Evolutionary conservation across 2,888 invertebrate species (phyloP).

Genomic region (Drosophila maculinotata): DNA sequence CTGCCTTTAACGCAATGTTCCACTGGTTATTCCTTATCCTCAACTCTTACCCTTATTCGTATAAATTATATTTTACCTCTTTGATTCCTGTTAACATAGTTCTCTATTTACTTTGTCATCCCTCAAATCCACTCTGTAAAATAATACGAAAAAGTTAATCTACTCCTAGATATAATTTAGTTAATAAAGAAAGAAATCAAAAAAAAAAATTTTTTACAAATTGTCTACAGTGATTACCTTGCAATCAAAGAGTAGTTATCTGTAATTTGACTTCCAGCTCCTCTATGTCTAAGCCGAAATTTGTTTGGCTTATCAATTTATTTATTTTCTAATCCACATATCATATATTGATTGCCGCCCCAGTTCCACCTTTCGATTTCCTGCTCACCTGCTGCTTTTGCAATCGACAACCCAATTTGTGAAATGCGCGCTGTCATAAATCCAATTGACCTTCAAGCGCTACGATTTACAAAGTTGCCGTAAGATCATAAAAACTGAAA

Average conservation of each 20-base stretch:
- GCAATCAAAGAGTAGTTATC: neutral
- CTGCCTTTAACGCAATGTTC: too few species aligned
- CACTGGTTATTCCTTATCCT: too few species aligned
- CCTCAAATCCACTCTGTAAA: too few species aligned
- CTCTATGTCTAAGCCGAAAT: neutral
- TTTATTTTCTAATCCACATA: conserved; percentile 6
- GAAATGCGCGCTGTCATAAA: conserved; percentile 43
- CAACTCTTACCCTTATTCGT: too few species aligned
- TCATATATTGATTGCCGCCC: conserved; percentile 6
- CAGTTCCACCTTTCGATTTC: conserved; percentile 28
- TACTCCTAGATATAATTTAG: too few species aligned
- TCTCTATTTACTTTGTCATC: too few species aligned
- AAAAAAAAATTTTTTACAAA: too few species aligned
- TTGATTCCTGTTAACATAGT: too few species aligned
- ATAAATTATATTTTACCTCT: too few species aligned
- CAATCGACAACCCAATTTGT: conserved; percentile 58
- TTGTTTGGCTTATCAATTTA: neutral
- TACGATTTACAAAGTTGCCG: conserved; percentile 34
- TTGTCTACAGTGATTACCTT: too few species aligned
- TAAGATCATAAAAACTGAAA: conserved; percentile 44
- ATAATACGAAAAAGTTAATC: too few species aligned
- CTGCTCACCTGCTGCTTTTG: conserved; percentile 18
- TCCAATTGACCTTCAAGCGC: conserved; percentile 73
- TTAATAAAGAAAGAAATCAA: too few species aligned
- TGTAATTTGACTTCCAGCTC: neutral